Evolutionary conservation across 2,888 invertebrate genomes (phyloP).

Genomic region (Chrysina gloriosa): DNA sequence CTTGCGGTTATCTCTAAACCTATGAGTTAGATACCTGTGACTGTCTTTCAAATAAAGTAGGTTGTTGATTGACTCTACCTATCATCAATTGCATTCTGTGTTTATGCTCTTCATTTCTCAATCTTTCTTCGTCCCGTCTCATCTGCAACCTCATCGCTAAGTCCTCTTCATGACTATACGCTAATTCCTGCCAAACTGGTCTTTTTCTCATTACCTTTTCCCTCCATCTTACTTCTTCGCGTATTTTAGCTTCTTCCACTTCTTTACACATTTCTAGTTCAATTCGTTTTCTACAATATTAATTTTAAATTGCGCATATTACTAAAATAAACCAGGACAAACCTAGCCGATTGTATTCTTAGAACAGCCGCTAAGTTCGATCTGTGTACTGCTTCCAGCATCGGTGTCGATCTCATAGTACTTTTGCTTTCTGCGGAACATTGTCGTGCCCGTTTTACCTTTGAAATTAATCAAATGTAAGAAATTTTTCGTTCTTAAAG

Average conservation of each 20-base stretch:
- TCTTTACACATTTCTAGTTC: constrained; percentile 72
- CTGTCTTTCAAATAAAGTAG: constrained; percentile 77
- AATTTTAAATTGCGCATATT: neutral
- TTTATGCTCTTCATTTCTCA: constrained; percentile 75
- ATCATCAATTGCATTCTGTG: constrained; percentile 80
- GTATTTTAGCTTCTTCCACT: constrained; percentile 71
- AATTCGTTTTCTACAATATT: constrained; percentile 67
- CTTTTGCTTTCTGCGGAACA: constrained; percentile 58
- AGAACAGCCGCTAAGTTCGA: constrained; percentile 77
- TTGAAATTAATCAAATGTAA: neutral
- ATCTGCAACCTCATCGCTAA: constrained; percentile 75
- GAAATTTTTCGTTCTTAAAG: neutral
- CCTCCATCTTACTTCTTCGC: constrained; percentile 70
- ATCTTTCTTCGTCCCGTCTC: constrained; percentile 75
- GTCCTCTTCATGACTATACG: constrained; percentile 75
- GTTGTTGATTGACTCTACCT: constrained; percentile 76
- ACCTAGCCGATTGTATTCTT: constrained; percentile 72
- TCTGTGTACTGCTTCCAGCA: constrained; percentile 67
- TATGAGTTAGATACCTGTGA: constrained; percentile 68
- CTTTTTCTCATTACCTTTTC: constrained; percentile 72
- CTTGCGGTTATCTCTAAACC: too few species aligned
- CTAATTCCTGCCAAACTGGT: constrained; percentile 78
- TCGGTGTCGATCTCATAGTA: constrained; percentile 58
- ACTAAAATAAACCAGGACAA: constrained; percentile 37
- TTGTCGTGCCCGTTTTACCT: constrained; percentile 46